These are phyloP conservation scores for Paradoxurus hermaphroditus DNA, from an alignment of 2,113 vertebrate species.

Conservation along the genomic window DNA sequence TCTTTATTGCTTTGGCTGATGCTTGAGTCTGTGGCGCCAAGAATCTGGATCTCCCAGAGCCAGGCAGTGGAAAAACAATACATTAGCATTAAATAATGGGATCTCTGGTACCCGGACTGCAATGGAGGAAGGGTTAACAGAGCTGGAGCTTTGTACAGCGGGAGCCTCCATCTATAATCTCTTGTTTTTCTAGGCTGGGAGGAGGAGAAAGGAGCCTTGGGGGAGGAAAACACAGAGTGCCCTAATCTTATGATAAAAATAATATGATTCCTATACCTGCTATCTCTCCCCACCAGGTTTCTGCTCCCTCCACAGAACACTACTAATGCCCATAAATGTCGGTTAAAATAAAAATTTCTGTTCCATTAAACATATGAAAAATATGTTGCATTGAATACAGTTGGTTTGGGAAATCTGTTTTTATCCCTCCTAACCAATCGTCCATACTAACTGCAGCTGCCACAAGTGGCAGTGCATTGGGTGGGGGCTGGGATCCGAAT, in stretches of 20 bases:
- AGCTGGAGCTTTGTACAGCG: conserved; percentile 30
- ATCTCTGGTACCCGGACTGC: conserved; percentile 31
- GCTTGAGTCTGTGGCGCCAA: conserved; percentile 23
- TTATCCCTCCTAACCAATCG: conserved; percentile 77
- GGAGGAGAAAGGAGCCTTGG: conserved; percentile 48
- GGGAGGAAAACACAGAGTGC: conserved; percentile 61
- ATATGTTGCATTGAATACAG: conserved; percentile 81
- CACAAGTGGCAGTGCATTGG: neutral
- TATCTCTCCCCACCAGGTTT: conserved; percentile 74
- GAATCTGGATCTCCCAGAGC: conserved; percentile 51
- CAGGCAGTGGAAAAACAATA: conserved; percentile 60
- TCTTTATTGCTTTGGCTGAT: conserved; percentile 75
- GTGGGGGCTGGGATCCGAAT: neutral
- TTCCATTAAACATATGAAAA: conserved; percentile 85
- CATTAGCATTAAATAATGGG: conserved; percentile 72
- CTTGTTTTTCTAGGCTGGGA: conserved; percentile 59
- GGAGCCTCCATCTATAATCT: conserved; percentile 63
- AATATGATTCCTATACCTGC: conserved; percentile 77
- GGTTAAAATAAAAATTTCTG: conserved; percentile 84
- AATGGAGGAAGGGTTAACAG: conserved; percentile 70
- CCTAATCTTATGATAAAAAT: conserved; percentile 78
- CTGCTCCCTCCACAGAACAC: conserved; percentile 62
- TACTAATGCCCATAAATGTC: conserved; percentile 74
- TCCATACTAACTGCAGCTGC: conserved; percentile 77
- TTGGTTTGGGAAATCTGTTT: conserved; percentile 83